Evolutionary conservation across 2,797 vertebrate genomes (phyloP).

Genomic region (Sebastes iracundus): DNA sequence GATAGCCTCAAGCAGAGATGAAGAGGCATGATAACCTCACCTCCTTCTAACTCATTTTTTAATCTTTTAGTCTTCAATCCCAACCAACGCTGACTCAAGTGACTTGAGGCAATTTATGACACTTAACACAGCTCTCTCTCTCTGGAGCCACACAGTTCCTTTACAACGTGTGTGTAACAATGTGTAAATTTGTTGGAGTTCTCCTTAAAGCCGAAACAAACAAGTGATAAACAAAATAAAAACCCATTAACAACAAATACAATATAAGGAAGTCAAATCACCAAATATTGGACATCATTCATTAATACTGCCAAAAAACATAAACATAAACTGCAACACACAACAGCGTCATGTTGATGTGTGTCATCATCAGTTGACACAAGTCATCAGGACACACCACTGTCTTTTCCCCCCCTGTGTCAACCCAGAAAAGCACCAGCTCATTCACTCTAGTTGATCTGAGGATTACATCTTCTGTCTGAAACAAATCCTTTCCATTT

Average conservation of each 20-base stretch:
- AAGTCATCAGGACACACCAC: neutral
- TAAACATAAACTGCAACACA: neutral
- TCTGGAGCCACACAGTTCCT: neutral
- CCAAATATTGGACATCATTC: no score
- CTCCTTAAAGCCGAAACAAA: neutral
- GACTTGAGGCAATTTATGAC: neutral
- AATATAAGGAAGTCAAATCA: neutral
- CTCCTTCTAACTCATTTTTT: neutral
- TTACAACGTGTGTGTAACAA: neutral
- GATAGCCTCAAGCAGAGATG: no score
- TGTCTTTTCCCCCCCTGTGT: neutral
- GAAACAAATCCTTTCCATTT: neutral
- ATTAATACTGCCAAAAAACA: neutral
- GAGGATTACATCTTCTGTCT: neutral
- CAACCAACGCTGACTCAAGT: neutral
- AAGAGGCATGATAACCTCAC: neutral
- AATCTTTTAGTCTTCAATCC: neutral
- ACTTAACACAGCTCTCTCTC: neutral
- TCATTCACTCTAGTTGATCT: neutral
- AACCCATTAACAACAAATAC: neutral
- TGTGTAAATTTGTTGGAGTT: neutral
- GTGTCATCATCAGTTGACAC: neutral
- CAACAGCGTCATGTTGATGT: neutral
- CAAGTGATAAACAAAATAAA: neutral
- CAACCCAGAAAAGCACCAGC: neutral